phyloP scores from a whole-genome alignment of 2,888 invertebrate genomes.

The Calephelis perditalis region DNA sequence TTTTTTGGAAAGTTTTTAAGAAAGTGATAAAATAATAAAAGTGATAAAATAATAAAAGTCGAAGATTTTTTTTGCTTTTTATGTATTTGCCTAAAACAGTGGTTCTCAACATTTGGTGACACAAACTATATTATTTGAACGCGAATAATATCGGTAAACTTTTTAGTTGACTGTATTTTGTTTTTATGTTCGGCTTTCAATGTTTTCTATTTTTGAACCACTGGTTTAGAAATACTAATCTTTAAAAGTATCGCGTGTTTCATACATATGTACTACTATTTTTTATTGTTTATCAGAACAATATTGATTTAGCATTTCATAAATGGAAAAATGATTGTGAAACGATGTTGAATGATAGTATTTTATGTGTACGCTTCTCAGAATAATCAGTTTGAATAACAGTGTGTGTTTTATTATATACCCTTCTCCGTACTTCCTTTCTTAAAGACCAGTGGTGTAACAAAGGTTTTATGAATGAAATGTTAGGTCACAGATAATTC shows the following conservation, averaged over 20 bases:
- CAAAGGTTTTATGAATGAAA: no score
- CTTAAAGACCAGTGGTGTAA: no score
- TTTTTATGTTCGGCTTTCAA: no score
- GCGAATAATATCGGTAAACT: no score
- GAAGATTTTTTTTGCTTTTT: background rate
- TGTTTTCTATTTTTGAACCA: no score
- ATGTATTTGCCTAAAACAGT: background rate
- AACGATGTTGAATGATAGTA: constrained; percentile 20
- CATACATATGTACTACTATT: no score
- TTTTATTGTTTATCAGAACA: constrained; percentile 3
- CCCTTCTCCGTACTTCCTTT: background rate
- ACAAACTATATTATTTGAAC: no score
- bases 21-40: background rate
- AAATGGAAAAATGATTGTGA: constrained; percentile 4
- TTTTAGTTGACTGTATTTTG: no score
- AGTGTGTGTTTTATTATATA: constrained; percentile 52
- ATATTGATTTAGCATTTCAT: background rate
- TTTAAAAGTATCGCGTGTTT: no score
- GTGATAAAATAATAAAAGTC: background rate
- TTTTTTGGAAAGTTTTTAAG: background rate
- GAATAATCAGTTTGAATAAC: constrained; percentile 72
- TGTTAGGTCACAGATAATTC: no score
- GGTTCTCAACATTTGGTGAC: background rate
- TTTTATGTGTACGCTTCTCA: constrained; percentile 66
- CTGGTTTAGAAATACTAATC: no score